phyloP scores from a whole-genome alignment of 2,888 invertebrate genomes.

The Pardosa pseudoannulata region DNA sequence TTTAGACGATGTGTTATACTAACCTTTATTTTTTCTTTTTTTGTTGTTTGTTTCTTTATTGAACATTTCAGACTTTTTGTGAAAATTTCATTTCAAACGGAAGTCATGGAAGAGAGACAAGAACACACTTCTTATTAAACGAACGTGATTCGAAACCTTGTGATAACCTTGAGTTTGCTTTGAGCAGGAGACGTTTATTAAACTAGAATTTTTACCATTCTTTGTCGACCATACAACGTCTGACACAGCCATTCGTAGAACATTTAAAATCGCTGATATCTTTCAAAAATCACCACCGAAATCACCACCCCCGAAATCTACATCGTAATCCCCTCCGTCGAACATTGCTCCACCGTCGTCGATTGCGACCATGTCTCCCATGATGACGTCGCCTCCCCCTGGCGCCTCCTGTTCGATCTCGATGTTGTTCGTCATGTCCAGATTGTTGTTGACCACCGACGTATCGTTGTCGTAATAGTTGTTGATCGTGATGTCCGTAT shows the following conservation, averaged over 20 bases:
- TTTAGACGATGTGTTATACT: no score
- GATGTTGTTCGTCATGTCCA: constrained; percentile 51
- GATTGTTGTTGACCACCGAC: constrained; percentile 31
- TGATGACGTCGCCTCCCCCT: neutral
- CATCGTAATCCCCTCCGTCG: constrained; percentile 31
- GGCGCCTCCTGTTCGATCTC: constrained; percentile 28
- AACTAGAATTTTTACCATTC: no score
- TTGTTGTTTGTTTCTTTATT: no score
- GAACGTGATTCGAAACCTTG: no score
- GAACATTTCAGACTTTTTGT: no score
- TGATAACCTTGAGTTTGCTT: no score
- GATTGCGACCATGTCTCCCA: constrained; percentile 21
- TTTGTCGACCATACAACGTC: neutral
- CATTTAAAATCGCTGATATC: no score
- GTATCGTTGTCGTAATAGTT: constrained; percentile 67
- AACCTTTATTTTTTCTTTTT: no score
- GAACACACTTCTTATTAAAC: no score
- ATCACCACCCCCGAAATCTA: constrained; percentile 30
- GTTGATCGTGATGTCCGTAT: constrained; percentile 63
- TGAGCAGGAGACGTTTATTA: no score
- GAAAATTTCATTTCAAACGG: no score
- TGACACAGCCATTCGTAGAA: neutral
- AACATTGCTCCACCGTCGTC: constrained; percentile 25
- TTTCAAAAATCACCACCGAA: constrained; percentile 44
- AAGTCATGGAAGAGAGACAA: no score